Evolutionary conservation across 2,797 vertebrate species (phyloP), one percentile per base, ranked within the genome.

Genomic region (Tolypeutes matacus): DNA sequence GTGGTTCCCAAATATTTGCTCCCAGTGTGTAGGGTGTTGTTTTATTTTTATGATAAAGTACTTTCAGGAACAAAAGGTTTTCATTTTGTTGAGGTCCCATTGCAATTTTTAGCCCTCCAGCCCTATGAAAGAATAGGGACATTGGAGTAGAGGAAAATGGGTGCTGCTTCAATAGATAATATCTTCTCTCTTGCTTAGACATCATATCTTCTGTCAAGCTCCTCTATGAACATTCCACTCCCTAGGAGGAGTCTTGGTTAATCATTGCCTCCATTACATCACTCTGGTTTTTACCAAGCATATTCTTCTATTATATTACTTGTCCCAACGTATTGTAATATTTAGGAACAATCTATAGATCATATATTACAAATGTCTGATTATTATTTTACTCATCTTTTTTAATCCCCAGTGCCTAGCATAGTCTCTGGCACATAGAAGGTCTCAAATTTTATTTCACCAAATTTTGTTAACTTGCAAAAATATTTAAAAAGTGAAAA

Each of bases 381-480:
- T 49, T 70, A 89, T 46, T 76, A 60, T 46, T 75, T 64, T 53
- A 77, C 69, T 86, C 5, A 51, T 18, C 31, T 56, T 69, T 78
- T 70, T 53, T 21, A 53, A 83, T 23, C 23, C 29, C 12, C 20
- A 46, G 14, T 84, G 18, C 18, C 64, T 83, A 83, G 15, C 11
- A 51, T n/a, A 73, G 67, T 89, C 53, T 90, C 67, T 91, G n/a
- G 27, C 49, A 94, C 18, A 60, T 76, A 96, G 31, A 65, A 60
- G 36, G 23, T 64, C 36, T 51, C 36, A 86, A 2, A 75, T 77
- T 93, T 96, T 75, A 95, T 95, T 88, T 64, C 23, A 51, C 46
- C 46, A 78, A 85, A 84, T 73, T 76, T 75, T 86, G 94, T 83
- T 84, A 91, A 94, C 67, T 92, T 86, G 31, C 3, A 93, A 92